phyloP scores from a whole-genome alignment of 2,113 vertebrate species.

The Cercopithecus mona region DNA sequence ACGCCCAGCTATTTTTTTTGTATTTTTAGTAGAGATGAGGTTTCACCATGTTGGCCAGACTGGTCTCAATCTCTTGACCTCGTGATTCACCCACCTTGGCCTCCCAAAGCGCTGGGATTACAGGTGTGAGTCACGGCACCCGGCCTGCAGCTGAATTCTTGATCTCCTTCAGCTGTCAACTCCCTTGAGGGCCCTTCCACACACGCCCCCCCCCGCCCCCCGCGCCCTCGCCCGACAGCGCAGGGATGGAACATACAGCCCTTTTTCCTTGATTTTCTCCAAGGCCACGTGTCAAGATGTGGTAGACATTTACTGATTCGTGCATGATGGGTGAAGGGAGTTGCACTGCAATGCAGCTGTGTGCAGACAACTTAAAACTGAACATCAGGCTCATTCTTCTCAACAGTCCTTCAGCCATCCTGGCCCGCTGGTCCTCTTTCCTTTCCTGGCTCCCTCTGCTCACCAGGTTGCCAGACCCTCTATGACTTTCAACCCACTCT shows the following conservation, averaged over 20 bases:
- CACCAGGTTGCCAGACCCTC: background rate
- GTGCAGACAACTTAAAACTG: background rate
- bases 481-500: background rate
- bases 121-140: too few species aligned
- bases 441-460: background rate
- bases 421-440: background rate
- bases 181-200: background rate
- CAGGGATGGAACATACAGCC: too few species aligned
- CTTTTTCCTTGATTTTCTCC: background rate
- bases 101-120: too few species aligned
- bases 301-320: background rate
- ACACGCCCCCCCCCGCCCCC: accelerated
- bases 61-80: too few species aligned
- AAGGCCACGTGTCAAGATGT: background rate
- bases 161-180: background rate
- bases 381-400: background rate
- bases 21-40: too few species aligned
- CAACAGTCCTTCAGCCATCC: background rate
- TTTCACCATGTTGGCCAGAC: too few species aligned
- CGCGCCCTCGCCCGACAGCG: background rate
- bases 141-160: background rate
- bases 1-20: too few species aligned
- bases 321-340: too few species aligned
- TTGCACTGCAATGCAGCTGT: background rate
- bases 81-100: too few species aligned